Evolutionary conservation across 2,113 vertebrate species (phyloP), one percentile per base, ranked within the genome.

Genomic region (Peromyscus polionotus): DNA sequence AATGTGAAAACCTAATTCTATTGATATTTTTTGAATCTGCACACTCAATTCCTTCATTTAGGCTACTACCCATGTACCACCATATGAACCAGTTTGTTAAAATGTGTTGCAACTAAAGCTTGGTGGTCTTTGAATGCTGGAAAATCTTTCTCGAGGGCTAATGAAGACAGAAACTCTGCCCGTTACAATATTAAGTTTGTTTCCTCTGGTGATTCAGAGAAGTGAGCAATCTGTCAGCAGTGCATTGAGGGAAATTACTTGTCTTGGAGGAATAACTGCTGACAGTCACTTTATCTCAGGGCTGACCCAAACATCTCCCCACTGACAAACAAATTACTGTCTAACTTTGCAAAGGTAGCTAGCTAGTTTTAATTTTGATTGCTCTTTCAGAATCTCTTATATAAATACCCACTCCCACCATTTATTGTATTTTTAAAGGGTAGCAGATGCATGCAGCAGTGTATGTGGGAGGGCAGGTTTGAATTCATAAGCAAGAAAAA

Each of bases 221-320:
- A 99, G 99, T 99, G 99, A 99, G 99, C 99, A 99, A 99, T 99
- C 99, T 99, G 99, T 99, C 99, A 99, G 99, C 99, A 99, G 99
- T 99, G 99, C 99, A 99, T 98, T 99, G 99, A 99, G 98, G 98
- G 99, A 99, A 99, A 99, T 99, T 99, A 99, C 99, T 99, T 99
- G 98, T 99, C 98, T 99, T 99, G 98, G 98, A 99, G 98, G 98
- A 99, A 99, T 98, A 98, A 98, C 98, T 68, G 98, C 99, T 99
- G 99, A 99, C 99, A 99, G 98, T 98, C 98, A 98, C 97, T 99
- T 99, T 99, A 99, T 99, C 98, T 99, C 98, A 97, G 94, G 98
- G 97, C 98, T 98, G 98, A 98, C 99, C 98, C 99, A 99, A 99
- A 99, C 98, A 99, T 99, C 98, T 99, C 98, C 98, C 99, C 98